phyloP scores from a whole-genome alignment of 2,113 vertebrate species.

The Ceratotherium simum region DNA sequence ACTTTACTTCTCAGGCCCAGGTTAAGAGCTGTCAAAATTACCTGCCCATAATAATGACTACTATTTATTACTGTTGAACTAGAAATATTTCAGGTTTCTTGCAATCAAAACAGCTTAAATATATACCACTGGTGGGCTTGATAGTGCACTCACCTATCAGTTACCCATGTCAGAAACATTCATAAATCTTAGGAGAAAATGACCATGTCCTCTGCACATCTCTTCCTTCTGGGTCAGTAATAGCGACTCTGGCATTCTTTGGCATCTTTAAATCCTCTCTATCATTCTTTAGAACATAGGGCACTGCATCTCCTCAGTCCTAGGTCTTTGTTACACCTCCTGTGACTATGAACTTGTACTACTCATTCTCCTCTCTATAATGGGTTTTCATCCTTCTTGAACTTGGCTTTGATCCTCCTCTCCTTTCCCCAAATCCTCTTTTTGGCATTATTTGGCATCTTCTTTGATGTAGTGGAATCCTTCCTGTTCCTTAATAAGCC shows the following conservation, averaged over 20 bases:
- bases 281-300: neutral
- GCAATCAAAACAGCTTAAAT: neutral
- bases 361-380: neutral
- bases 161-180: neutral
- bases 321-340: neutral
- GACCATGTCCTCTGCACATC: neutral
- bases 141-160: neutral
- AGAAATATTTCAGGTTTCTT: neutral
- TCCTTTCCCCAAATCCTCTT: neutral
- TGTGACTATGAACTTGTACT: neutral
- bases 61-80: neutral
- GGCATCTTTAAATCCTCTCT: neutral
- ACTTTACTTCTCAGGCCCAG: neutral
- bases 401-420: neutral
- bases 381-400: neutral
- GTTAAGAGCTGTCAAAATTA: constrained; percentile 23
- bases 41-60: neutral
- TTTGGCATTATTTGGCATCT: neutral
- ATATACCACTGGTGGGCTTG: neutral
- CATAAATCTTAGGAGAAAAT: neutral
- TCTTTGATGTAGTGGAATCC: neutral
- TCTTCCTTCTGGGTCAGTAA: neutral
- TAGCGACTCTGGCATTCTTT: neutral
- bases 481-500: neutral
- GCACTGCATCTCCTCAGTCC: neutral